These are phyloP conservation scores for Holcopasites calliopsidis DNA, from an alignment of 1,140 invertebrate species.

Conservation along the genomic window DNA sequence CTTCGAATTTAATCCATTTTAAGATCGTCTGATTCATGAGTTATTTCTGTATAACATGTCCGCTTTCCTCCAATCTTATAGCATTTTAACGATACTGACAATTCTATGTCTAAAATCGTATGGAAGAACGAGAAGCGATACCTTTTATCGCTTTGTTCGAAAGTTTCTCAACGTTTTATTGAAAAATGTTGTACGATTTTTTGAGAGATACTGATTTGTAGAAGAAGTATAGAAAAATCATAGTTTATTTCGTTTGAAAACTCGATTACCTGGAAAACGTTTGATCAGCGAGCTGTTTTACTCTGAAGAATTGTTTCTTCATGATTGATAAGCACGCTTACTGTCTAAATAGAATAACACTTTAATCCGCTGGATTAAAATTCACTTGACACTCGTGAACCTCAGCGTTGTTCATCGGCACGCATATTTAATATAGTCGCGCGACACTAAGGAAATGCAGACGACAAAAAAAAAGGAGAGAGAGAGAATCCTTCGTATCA, in stretches of 20 bases:
- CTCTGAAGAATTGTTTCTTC: conserved; percentile 94
- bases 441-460: conserved; percentile 10
- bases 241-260: not conserved
- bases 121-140: no score
- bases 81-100: not conserved
- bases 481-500: conserved; percentile 38
- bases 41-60: conserved; percentile 23
- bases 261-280: conserved; percentile 89
- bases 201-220: no score
- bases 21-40: conserved; percentile 26
- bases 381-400: conserved; percentile 9
- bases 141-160: not conserved
- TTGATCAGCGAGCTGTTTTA: conserved; percentile 93
- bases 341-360: conserved; percentile 18
- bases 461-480: conserved; percentile 20
- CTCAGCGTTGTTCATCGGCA: not conserved
- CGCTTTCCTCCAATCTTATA: not conserved
- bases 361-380: not conserved
- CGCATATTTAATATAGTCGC: conserved; percentile 20
- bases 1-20: conserved; percentile 23
- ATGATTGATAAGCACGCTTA: conserved; percentile 75
- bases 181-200: no score
- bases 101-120: not conserved
- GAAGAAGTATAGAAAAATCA: no score
- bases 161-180: no score